Conservation (phyloP, 2,888 invertebrate species). For the Escarpia spicata region DNA sequence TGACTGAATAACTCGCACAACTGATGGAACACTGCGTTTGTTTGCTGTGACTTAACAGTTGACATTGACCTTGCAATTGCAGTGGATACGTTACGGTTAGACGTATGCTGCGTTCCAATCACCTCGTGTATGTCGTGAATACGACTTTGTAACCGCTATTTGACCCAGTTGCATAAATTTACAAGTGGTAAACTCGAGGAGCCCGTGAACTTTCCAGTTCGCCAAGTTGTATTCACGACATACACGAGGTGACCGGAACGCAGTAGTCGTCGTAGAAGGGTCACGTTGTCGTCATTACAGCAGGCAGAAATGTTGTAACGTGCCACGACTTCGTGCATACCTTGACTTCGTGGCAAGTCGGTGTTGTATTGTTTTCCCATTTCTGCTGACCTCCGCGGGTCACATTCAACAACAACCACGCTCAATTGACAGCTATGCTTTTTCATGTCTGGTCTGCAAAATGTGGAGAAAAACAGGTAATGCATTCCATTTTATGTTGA, state of each 20-base stretch:
- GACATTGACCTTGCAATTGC: slow-evolving; percentile 1
- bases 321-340: background rate
- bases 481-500: background rate
- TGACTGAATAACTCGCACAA: background rate
- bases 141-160: too few species aligned
- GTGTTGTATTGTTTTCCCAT: background rate
- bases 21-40: background rate
- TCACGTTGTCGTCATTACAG: background rate
- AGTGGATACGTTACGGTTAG: background rate
- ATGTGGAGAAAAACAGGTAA: background rate
- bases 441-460: background rate
- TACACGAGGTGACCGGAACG: too few species aligned
- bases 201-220: too few species aligned
- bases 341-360: background rate
- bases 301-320: background rate
- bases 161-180: too few species aligned
- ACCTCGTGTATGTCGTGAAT: too few species aligned
- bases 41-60: slow-evolving; percentile 7
- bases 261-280: background rate
- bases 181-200: too few species aligned
- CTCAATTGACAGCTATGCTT: background rate
- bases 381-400: background rate
- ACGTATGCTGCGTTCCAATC: background rate
- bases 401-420: slow-evolving; percentile 5
- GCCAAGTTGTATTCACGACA: too few species aligned